Base-by-base conservation (phyloP, 2,113 vertebrate species). In the Microcebus griseorufus region DNA sequence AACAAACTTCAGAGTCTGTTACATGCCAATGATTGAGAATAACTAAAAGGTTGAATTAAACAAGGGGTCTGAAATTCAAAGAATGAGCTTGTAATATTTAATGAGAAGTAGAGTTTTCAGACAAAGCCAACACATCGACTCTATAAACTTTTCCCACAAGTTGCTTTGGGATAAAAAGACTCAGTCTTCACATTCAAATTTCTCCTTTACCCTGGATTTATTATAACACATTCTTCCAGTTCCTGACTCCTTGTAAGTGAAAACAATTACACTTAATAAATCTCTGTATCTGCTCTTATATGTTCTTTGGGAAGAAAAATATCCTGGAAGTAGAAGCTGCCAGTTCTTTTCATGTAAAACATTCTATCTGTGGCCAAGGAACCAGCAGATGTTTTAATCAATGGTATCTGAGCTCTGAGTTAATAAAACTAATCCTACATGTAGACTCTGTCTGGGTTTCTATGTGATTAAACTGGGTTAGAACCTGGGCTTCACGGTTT, bases 261-360 rank as follows among this genome's bases (percentile, higher is more conserved):
- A 88, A 83, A 6, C 20, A 94, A 94, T 81, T 53, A 48, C 8
- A 80, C 22, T 81, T 86, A 80, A 80, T 34, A 62, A 91, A 89
- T 45, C 25, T 96, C 73, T 72, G 29, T 23, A 62, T n/a, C 22
- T 23, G n/a, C 14, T 94, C 58, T 88, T 18, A 55, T 67, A 67
- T 81, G 69, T 83, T 96, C 75, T 78, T 80, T 34, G 16, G 62
- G 32, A 93, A 96, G 78, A 90, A 96, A 95, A 93, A 53, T 39
- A 79, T 73, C 42, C 60, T 70, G 23, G 32, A 79, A 92, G 29
- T 11, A 78, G 51, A 10, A 93, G 76, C 70, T 90, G 70, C 65
- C 53, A 55, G 34, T 67, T 95, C 55, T 95, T 96, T 85, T 62
- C 73, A 82, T 6, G 51, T 37, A 73, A 94, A 96, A 85, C 22